Percentiles rank a stretch among this genome's conserved stretches.
Evolutionary conservation across 1,140 invertebrate species (phyloP).

Genomic region (Cydia splendana): DNA sequence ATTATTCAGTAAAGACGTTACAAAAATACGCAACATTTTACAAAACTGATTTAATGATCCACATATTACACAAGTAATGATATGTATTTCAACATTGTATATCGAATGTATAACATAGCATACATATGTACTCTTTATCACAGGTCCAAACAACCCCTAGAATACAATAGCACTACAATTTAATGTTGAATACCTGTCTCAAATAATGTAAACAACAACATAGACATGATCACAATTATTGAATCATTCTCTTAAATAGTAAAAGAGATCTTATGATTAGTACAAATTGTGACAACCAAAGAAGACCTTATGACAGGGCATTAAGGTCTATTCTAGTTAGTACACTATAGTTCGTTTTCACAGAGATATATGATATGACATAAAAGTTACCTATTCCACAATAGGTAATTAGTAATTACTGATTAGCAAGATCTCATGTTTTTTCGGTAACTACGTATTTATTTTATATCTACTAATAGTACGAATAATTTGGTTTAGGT

Average conservation of each 20-base stretch:
- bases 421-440: too few species aligned
- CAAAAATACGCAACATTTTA: constrained; percentile 66
- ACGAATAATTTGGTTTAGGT: too few species aligned
- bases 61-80: constrained; percentile 33
- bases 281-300: neutral
- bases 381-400: too few species aligned
- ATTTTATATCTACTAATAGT: neutral
- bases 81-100: constrained; percentile 29
- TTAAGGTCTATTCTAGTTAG: neutral
- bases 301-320: neutral
- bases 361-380: neutral
- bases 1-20: constrained; percentile 57
- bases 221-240: neutral
- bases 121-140: neutral
- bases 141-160: neutral
- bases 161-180: neutral
- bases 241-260: too few species aligned
- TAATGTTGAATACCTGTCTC: neutral
- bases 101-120: constrained; percentile 5
- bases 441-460: neutral
- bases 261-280: too few species aligned
- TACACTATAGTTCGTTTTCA: neutral
- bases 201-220: neutral
- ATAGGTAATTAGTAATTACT: too few species aligned
- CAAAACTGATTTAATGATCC: constrained; percentile 49